phyloP scores from a whole-genome alignment of 2,797 vertebrate species.

The Liparis tanakae region DNA sequence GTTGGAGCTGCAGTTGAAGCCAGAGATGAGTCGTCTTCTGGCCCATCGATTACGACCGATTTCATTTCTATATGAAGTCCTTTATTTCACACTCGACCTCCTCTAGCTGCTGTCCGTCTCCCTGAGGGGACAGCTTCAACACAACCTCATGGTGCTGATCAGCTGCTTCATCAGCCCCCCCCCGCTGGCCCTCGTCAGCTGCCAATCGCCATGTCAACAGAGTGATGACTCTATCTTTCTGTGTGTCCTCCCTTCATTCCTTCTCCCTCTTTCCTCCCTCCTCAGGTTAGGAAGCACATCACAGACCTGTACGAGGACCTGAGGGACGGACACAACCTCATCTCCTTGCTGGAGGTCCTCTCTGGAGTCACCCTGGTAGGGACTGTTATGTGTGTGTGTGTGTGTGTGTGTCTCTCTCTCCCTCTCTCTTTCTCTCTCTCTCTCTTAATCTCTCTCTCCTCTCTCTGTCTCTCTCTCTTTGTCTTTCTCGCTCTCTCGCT shows the following conservation, averaged over 20 bases:
- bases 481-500: too few species aligned
- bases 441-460: too few species aligned
- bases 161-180: conserved; percentile 50
- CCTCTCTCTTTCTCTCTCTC: too few species aligned
- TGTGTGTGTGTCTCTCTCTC: background rate
- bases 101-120: conserved; percentile 15
- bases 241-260: background rate
- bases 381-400: too few species aligned
- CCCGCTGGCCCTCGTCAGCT: conserved; percentile 27
- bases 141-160: conserved; percentile 18
- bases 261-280: conserved; percentile 1
- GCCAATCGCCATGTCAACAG: conserved; percentile 45
- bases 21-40: too few species aligned
- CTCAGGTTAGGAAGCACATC: conserved; percentile 94
- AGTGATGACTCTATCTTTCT: conserved; percentile 26
- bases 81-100: too few species aligned
- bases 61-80: background rate
- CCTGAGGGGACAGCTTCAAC: conserved; percentile 31
- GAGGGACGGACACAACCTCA: conserved; percentile 95
- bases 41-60: too few species aligned
- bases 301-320: conserved; percentile 95
- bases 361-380: conserved; percentile 95
- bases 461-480: too few species aligned
- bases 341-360: conserved; percentile 94
- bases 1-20: too few species aligned